Conservation (phyloP, 1,140 invertebrate species). For the Zaprionus gabonicus region DNA sequence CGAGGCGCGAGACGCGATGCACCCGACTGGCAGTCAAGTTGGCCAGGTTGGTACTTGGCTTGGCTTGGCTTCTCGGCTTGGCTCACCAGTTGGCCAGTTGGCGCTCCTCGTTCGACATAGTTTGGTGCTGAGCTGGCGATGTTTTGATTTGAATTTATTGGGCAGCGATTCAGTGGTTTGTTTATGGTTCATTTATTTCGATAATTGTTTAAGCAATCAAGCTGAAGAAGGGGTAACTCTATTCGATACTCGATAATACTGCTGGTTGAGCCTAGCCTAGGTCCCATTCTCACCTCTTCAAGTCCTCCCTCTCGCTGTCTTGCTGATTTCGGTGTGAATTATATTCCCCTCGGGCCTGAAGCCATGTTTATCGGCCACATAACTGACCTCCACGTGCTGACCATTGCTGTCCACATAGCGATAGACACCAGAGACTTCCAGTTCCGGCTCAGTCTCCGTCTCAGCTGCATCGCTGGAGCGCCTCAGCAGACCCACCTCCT, state of each 20-base stretch:
- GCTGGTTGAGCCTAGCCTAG: not conserved
- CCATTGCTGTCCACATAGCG: slow-evolving; percentile 88
- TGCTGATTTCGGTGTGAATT: slow-evolving; percentile 84
- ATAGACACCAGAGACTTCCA: slow-evolving; percentile 85
- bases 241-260: not conserved
- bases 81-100: slow-evolving; percentile 29
- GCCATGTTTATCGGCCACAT: slow-evolving; percentile 89
- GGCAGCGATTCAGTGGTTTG: slow-evolving; percentile 30
- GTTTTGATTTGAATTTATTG: slow-evolving; percentile 35
- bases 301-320: slow-evolving; percentile 12
- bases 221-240: not conserved
- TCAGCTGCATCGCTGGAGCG: slow-evolving; percentile 15
- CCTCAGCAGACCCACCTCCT: slow-evolving; percentile 70
- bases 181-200: slow-evolving; percentile 41
- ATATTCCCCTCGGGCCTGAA: slow-evolving; percentile 87
- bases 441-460: slow-evolving; percentile 50
- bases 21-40: not conserved
- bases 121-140: slow-evolving; percentile 40
- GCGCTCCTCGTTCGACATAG: slow-evolving; percentile 54
- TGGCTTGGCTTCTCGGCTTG: slow-evolving; percentile 1
- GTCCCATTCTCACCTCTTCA: not conserved
- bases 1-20: slow-evolving; percentile 15
- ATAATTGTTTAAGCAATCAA: slow-evolving; percentile 8
- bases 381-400: slow-evolving; percentile 88
- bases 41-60: slow-evolving; percentile 11